Conservation (phyloP, 1,140 invertebrate genomes). For the Myzus persicae region DNA sequence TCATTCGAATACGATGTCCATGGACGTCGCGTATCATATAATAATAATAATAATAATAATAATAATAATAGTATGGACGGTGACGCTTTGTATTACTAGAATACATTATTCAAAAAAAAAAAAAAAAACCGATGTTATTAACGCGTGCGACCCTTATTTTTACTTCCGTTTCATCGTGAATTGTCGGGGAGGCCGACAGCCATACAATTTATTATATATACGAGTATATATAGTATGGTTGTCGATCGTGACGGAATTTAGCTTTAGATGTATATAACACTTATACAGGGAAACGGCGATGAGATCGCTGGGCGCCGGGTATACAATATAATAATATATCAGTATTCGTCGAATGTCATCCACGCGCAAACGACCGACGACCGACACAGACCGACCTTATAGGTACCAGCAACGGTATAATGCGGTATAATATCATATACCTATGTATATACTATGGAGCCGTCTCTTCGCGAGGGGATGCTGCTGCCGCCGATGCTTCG, state of each 20-base stretch:
- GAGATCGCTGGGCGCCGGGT: not conserved
- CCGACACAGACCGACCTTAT: not conserved
- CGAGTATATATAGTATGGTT: not conserved
- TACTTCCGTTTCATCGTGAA: not conserved
- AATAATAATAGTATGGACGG: not conserved
- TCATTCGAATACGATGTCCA: not conserved
- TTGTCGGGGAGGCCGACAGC: not conserved
- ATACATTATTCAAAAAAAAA: not conserved
- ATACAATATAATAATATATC: conserved; percentile 15
- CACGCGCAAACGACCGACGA: not conserved
- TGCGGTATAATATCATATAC: not conserved
- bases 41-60: too few species aligned
- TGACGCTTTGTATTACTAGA: not conserved
- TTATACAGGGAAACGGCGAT: not conserved
- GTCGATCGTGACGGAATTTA: conserved; percentile 13
- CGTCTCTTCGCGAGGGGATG: not conserved
- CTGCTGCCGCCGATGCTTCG: not conserved
- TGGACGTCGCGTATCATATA: too few species aligned
- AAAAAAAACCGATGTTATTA: not conserved
- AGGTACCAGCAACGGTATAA: not conserved
- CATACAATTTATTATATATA: not conserved
- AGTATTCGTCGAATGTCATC: conserved; percentile 45
- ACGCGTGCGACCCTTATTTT: not conserved
- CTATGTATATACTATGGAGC: not conserved
- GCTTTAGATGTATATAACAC: not conserved